Evolutionary conservation across 2,888 invertebrate species (phyloP).

Genomic region (Crepidodera aurea): DNA sequence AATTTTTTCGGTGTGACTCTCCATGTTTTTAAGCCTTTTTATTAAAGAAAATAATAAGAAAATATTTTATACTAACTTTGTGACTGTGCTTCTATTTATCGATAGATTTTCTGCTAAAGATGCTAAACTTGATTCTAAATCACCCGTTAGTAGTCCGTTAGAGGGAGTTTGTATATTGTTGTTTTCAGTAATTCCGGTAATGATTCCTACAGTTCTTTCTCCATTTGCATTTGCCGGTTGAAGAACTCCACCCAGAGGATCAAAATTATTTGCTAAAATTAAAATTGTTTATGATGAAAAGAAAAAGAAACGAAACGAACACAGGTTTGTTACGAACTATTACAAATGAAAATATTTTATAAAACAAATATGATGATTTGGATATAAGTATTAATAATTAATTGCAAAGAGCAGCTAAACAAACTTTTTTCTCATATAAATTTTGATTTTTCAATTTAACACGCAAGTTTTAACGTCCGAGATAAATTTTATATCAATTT

Average conservation of each 20-base stretch:
- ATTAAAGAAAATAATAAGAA: no score
- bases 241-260: slow-evolving; percentile 77
- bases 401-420: no score
- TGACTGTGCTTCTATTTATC: slow-evolving; percentile 76
- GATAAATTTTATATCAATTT: no score
- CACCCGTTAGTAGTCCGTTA: slow-evolving; percentile 81
- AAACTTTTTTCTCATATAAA: no score
- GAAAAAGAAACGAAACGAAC: slow-evolving; percentile 4
- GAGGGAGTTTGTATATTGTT: slow-evolving; percentile 54
- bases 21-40: no score
- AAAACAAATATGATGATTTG: no score
- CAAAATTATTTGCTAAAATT: slow-evolving; percentile 66
- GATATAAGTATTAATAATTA: no score
- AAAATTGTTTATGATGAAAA: background rate
- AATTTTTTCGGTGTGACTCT: no score
- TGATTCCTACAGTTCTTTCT: slow-evolving; percentile 38
- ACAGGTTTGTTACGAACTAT: no score
- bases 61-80: slow-evolving; percentile 76
- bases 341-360: background rate
- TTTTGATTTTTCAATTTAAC: no score
- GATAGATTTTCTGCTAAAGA: slow-evolving; percentile 92
- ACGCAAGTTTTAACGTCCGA: no score
- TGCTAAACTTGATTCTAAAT: slow-evolving; percentile 92
- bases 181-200: slow-evolving; percentile 44
- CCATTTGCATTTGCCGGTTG: slow-evolving; percentile 64